Base-by-base conservation (phyloP, 64 coral and sea anemone species). In the Anthopleura sola region DNA sequence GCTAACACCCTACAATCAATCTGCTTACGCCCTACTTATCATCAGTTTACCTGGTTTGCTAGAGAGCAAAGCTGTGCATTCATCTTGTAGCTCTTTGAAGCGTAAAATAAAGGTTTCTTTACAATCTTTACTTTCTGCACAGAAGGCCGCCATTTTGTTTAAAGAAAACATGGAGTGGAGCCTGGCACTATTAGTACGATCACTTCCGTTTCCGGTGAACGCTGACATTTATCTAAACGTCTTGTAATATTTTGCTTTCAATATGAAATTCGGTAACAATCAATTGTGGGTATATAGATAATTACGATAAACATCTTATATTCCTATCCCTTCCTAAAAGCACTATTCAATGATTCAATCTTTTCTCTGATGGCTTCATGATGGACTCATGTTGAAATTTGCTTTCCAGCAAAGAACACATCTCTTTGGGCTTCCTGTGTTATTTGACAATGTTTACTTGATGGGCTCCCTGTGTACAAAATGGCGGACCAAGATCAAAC, bases 381-480 rank as follows among this genome's bases (percentile, higher is more conserved):
- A n/a, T n/a, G n/a, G n/a, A n/a, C n/a, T n/a, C n/a, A n/a, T n/a
- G n/a, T n/a, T n/a, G n/a, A 60, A 21, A 24, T 60, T 60, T n/a
- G 57, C 2, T 3, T 15, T 17, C 53, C 24, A 60, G 57, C 24
- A 21, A n/a, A 24, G 6, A 6, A 62, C 6, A 62, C 19, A n/a
- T 4, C 15, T 8, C 3, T n/a, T 62, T 62, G 19, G 58, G 20
- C 24, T 62, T n/a, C 58, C 58, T 71, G 66, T 29, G 29, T n/a
- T 33, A 21, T 21, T 21, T 24, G 37, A 38, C 40, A 44, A 26
- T 40, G 76, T 79, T 79, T 79, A 47, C 12, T 38, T 24, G 0
- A 48, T 55, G 82, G 82, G 82, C 82, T 83, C 10, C 82, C 82
- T 83, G 49, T 83, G 82, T 53, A 49, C 82, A 83, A 83, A 47